These are phyloP conservation scores for Oxyruncus cristatus DNA, from an alignment of 2,113 vertebrate species.

Conservation along the genomic window DNA sequence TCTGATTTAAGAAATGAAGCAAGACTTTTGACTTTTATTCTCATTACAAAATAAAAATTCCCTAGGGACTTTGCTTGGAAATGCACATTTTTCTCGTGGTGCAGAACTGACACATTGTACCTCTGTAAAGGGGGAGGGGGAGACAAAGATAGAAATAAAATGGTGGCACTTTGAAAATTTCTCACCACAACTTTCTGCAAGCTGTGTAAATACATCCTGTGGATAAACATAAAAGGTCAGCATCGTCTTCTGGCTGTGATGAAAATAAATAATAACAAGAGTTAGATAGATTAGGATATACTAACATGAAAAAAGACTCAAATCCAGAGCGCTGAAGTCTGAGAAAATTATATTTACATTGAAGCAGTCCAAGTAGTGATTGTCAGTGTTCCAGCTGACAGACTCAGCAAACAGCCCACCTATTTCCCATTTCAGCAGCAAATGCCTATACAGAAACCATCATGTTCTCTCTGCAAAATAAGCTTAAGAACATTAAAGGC, in stretches of 20 bases:
- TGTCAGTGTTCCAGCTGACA: conserved; percentile 48
- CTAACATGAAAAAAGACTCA: not conserved
- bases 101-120: not conserved
- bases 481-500: conserved; percentile 5
- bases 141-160: not conserved
- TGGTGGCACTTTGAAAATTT: not conserved
- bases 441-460: conserved; percentile 33
- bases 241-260: not conserved
- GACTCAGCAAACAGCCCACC: conserved; percentile 59
- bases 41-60: not conserved
- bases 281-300: not conserved
- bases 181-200: not conserved
- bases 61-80: not conserved
- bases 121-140: not conserved
- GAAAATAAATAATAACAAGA: not conserved
- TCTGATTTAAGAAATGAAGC: not conserved
- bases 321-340: not conserved
- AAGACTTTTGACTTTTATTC: not conserved
- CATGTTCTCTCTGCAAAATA: conserved; percentile 1
- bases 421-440: conserved; percentile 44
- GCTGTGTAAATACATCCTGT: not conserved
- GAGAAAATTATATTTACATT: conserved; percentile 28
- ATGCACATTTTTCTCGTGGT: not conserved
- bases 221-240: not conserved
- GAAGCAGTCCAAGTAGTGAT: conserved; percentile 24